These are phyloP conservation scores for Drosophila pseudotalamancana DNA, from an alignment of 2,888 invertebrate species.

Conservation along the genomic window DNA sequence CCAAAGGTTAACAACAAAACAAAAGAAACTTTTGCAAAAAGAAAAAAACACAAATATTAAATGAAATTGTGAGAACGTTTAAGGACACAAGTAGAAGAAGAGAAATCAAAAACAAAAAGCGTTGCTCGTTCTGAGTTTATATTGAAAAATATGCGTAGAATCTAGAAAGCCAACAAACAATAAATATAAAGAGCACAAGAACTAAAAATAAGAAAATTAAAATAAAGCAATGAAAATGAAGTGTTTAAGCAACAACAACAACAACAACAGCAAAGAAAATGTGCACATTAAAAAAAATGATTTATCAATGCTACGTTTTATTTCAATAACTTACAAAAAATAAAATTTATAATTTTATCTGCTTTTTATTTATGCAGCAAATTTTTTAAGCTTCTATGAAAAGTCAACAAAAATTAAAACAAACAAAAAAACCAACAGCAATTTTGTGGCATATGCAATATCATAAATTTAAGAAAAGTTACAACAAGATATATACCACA, in stretches of 20 bases:
- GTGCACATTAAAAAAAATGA: constrained; percentile 20
- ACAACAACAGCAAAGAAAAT: constrained; percentile 21
- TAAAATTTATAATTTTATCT: constrained; percentile 41
- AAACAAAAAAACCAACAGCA: constrained; percentile 28
- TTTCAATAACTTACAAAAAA: constrained; percentile 28
- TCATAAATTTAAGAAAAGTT: constrained; percentile 62
- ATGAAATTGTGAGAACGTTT: constrained; percentile 13
- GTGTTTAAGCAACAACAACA: constrained; percentile 41
- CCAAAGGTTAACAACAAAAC: constrained; percentile 74
- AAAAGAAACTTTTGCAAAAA: constrained; percentile 47
- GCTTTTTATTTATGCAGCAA: constrained; percentile 60
- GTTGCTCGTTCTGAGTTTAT: constrained; percentile 19
- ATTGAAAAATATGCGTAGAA: constrained; percentile 29
- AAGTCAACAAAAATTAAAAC: constrained; percentile 22
- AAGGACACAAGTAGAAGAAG: constrained; percentile 14
- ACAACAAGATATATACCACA: constrained; percentile 21
- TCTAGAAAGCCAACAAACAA: constrained; percentile 15
- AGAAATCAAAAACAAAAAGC: constrained; percentile 2
- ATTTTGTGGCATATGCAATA: constrained; percentile 75
- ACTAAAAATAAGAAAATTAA: constrained; percentile 17
- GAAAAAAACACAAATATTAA: constrained; percentile 12
- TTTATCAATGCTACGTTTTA: constrained; percentile 28
- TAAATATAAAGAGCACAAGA: constrained; percentile 19
- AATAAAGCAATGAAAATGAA: constrained; percentile 12
- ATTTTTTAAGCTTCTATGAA: constrained; percentile 35